Conservation (phyloP, 2,888 invertebrate genomes). For the Yponomeuta malinellus region DNA sequence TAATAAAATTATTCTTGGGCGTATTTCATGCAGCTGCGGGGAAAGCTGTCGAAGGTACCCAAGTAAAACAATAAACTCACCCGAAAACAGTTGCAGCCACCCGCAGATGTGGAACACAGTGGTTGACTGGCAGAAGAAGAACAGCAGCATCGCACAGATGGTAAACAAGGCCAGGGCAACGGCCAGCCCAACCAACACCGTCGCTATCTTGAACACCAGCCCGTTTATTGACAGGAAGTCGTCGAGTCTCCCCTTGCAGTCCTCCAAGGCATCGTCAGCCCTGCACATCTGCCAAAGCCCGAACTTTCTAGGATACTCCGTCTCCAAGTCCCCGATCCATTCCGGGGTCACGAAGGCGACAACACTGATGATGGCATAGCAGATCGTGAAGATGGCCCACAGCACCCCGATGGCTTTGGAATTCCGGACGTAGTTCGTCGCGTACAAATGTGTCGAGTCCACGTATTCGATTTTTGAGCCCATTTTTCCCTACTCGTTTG, state of each 20-base stretch:
- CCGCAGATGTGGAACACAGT: slow-evolving; percentile 95
- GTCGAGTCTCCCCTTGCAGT: slow-evolving; percentile 89
- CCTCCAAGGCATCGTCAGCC: slow-evolving; percentile 84
- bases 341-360: slow-evolving; percentile 97
- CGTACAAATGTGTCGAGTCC: slow-evolving; percentile 92
- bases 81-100: slow-evolving; percentile 96
- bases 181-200: slow-evolving; percentile 91
- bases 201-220: slow-evolving; percentile 89
- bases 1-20: too few species aligned
- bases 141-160: slow-evolving; percentile 91
- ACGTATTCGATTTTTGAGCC: slow-evolving; percentile 95
- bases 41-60: too few species aligned
- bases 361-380: slow-evolving; percentile 95
- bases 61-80: slow-evolving; percentile 72
- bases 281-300: slow-evolving; percentile 94
- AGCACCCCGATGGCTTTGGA: slow-evolving; percentile 96
- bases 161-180: slow-evolving; percentile 90
- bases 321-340: slow-evolving; percentile 90
- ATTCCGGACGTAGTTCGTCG: slow-evolving; percentile 92
- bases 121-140: slow-evolving; percentile 94
- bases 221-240: slow-evolving; percentile 89
- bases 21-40: too few species aligned
- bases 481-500: slow-evolving; percentile 70
- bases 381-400: slow-evolving; percentile 98
- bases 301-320: slow-evolving; percentile 92